Percentiles rank a stretch among this genome's conserved stretches.
phyloP scores from a whole-genome alignment of 2,888 invertebrate genomes.

The Labia minor region DNA sequence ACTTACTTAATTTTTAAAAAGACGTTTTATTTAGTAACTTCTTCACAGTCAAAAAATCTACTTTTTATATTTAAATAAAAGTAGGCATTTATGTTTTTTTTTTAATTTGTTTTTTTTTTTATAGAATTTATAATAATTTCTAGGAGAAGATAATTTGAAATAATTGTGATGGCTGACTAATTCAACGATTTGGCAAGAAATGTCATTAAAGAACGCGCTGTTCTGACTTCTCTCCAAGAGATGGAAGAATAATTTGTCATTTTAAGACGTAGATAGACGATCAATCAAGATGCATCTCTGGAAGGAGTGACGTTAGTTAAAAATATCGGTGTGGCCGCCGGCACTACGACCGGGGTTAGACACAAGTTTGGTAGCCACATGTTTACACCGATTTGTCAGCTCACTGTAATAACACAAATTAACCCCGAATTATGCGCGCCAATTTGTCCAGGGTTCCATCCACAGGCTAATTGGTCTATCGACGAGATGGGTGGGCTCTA shows the following conservation, averaged over 20 bases:
- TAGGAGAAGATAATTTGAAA: no score
- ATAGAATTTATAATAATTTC: no score
- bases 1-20: no score
- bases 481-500: neutral
- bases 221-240: neutral
- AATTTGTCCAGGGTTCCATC: neutral
- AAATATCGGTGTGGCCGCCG: neutral
- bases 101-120: no score
- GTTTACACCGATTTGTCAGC: neutral
- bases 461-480: neutral
- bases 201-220: neutral
- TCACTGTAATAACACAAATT: neutral
- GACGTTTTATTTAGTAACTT: no score
- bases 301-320: neutral
- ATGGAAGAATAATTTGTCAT: neutral
- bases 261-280: neutral
- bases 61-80: no score
- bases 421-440: neutral
- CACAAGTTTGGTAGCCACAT: neutral
- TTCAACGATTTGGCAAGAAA: neutral
- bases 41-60: no score
- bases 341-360: no score
- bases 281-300: neutral
- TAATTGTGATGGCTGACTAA: no score
- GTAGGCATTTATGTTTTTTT: no score